A percentile compares a stretch with the other conserved stretches of the same genome.
These are phyloP conservation scores for Yponomeuta cagnagella DNA, from an alignment of 2,888 invertebrate species.

Conservation along the genomic window DNA sequence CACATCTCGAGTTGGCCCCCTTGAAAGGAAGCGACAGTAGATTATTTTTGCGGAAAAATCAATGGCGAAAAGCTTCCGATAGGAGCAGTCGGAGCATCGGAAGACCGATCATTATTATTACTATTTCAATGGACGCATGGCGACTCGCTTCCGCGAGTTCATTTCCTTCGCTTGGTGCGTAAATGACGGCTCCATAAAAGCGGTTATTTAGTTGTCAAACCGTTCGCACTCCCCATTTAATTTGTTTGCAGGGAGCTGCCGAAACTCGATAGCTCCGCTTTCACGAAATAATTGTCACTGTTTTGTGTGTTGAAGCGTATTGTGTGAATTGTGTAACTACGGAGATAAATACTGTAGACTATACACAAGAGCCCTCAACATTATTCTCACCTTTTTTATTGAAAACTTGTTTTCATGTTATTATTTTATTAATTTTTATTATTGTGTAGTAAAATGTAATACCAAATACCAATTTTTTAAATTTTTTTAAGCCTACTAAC, in stretches of 20 bases:
- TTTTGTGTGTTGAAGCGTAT: not conserved
- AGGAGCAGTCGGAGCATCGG: constrained; percentile 49
- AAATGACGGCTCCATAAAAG: constrained; percentile 59
- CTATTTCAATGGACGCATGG: constrained; percentile 50
- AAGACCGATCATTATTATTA: constrained; percentile 69
- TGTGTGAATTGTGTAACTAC: constrained; percentile 1
- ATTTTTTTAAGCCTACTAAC: too few species aligned
- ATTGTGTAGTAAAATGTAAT: too few species aligned
- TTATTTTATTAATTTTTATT: too few species aligned
- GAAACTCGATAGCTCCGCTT: not conserved
- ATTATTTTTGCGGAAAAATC: constrained; percentile 67
- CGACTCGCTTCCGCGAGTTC: constrained; percentile 44
- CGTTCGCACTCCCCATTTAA: constrained; percentile 29
- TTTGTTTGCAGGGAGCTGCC: constrained; percentile 10
- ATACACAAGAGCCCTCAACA: not conserved
- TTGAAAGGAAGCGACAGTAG: constrained; percentile 13
- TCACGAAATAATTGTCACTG: not conserved
- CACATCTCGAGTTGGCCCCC: constrained; percentile 9
- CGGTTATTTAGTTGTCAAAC: constrained; percentile 56
- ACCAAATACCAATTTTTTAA: too few species aligned
- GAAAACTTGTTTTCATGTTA: too few species aligned
- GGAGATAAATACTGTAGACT: not conserved
- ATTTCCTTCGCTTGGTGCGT: constrained; percentile 41
- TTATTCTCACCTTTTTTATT: too few species aligned
- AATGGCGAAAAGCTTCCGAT: constrained; percentile 67